Base-by-base conservation (phyloP, 2,113 vertebrate species). In the Syngnathoides biaculeatus region DNA sequence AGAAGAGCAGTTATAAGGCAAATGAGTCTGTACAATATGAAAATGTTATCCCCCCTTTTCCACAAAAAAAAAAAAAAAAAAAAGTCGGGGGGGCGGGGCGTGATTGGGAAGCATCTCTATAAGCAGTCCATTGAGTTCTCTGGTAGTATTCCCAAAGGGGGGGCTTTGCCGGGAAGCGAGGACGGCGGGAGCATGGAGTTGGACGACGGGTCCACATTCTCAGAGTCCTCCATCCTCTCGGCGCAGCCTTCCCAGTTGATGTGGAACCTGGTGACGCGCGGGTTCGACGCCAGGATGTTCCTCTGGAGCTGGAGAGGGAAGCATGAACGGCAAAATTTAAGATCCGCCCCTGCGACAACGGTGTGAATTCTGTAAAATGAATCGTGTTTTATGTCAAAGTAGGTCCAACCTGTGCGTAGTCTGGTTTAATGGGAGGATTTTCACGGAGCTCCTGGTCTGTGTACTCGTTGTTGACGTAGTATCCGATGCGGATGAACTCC, bases 81-180 rank as follows among this genome's bases (percentile, higher is more conserved):
- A 2, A 38, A n/a, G n/a, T n/a, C 19, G 8, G 5, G 14, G 22
- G 60, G n/a, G n/a, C n/a, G n/a, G n/a, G n/a, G n/a, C n/a, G n/a
- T n/a, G n/a, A n/a, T n/a, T n/a, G n/a, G n/a, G n/a, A n/a, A n/a
- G 43, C 40, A 4, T 40, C 40, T 84, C 76, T 89, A 89, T 84
- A 96, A 89, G 85, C 92, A 96, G 89, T 97, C 95, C 95, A 97
- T 96, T 22, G 95, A 96, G 83, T 96, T 97, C 69, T 96, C 95
- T 0, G 94, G 94, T 52, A 95, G 87, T 55, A 94, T 70, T 15
- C 92, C 88, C 2, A 94, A 79, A 19, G 93, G 87, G n/a, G 89
- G 89, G 26, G 86, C 87, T 81, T 95, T 97, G 45, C 92, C 81
- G 1, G 92, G 92, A 3, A 92, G 82, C 84, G 92, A 94, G 66